Base-by-base conservation (phyloP, 2,888 invertebrate genomes). In the Pantelozetes paolii region DNA sequence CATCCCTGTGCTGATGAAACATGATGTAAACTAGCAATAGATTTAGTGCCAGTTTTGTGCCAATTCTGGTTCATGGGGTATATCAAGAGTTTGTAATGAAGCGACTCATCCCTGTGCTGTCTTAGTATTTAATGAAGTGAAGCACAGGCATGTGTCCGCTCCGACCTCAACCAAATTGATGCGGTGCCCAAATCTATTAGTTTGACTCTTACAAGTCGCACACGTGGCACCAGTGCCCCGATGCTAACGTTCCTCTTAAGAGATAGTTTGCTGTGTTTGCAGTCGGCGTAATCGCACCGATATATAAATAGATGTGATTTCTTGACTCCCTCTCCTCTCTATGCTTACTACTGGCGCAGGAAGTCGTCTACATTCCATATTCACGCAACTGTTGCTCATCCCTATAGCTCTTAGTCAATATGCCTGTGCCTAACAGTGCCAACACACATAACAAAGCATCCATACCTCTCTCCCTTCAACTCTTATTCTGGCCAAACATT, bases 341-440 rank as follows among this genome's bases (percentile, higher is more conserved):
- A 9, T 54, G 23, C 62, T 62, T 3, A 30, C 9, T 5, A 15
- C 26, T 23, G 20, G 15, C 32, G 26, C 62, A 30, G 30, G 30
- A 62, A 30, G n/a, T 30, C 18, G 62, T 30, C 62, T 62, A 23
- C 62, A 62, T 62, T 62, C 62, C 62, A 62, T 26, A 30, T 62
- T 62, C 62, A 62, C 62, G 62, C 62, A 62, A 62, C 62, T 62
- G 62, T 62, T 62, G 62, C 62, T 62, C 62, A 62, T 62, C 62
- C 30, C 62, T 62, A n/a, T 18, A 54, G 54, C 54, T 9, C 26
- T 54, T 23, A 50, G 8, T n/a, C 50, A 23, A 11, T 54, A 54
- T 54, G 8, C 23, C 3, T 6, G 11, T 5, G 23, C n/a, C 54
- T 54, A 54, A 11, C 6, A 18, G 30, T 57, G 30, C 30, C 9